Evolutionary conservation across 2,888 invertebrate genomes (phyloP).

Genomic region (Drosophila histrio): DNA sequence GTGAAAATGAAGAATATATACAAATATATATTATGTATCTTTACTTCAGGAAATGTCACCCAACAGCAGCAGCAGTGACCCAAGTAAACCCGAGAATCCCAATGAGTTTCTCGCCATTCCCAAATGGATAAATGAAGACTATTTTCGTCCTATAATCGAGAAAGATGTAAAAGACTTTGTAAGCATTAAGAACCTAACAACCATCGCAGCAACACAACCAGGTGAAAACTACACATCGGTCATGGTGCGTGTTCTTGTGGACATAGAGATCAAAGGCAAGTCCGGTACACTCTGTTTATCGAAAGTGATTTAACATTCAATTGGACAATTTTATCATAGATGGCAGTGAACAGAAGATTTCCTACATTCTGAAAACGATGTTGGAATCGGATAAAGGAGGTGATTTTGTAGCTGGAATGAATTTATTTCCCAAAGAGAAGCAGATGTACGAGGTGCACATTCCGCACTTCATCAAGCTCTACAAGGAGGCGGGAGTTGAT

Average conservation of each 20-base stretch:
- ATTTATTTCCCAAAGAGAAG: slow-evolving; percentile 78
- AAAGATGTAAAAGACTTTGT: slow-evolving; percentile 58
- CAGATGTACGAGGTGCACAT: slow-evolving; percentile 73
- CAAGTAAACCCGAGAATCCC: slow-evolving; percentile 52
- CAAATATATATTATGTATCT: too few relatives aligned
- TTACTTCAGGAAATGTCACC: slow-evolving; percentile 53
- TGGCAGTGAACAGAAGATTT: slow-evolving; percentile 51
- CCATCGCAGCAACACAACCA: slow-evolving; percentile 75
- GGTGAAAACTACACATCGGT: slow-evolving; percentile 82
- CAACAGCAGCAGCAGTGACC: slow-evolving; percentile 10
- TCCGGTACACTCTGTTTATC: too few relatives aligned
- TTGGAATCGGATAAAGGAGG: slow-evolving; percentile 54
- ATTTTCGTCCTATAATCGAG: slow-evolving; percentile 64
- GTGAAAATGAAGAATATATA: too few relatives aligned
- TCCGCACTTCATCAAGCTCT: slow-evolving; percentile 69
- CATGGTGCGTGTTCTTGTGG: slow-evolving; percentile 74
- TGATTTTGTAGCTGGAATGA: slow-evolving; percentile 55
- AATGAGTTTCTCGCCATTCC: slow-evolving; percentile 70
- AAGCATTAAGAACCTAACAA: slow-evolving; percentile 56
- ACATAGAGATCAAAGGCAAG: slow-evolving; percentile 71
- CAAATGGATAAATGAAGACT: slow-evolving; percentile 73
- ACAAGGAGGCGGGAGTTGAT: slow-evolving; percentile 63
- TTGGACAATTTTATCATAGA: too few relatives aligned
- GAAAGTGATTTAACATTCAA: too few relatives aligned
- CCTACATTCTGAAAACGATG: slow-evolving; percentile 78